Percentiles rank a stretch among this genome's conserved stretches.
Evolutionary conservation across 2,797 vertebrate genomes (phyloP).

Genomic region (Parambassis ranga): DNA sequence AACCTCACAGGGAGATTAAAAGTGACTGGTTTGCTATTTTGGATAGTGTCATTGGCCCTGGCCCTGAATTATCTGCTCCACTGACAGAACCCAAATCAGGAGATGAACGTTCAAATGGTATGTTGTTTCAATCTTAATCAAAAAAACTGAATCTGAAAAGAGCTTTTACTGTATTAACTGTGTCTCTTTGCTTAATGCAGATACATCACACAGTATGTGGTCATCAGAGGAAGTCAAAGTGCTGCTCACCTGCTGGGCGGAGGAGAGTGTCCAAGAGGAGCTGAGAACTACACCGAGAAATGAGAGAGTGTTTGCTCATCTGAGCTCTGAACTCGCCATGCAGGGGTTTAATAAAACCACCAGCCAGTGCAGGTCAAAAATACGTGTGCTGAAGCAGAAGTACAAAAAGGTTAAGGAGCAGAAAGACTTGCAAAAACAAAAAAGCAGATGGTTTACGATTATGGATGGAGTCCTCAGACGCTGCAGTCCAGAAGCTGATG

Average conservation of each 20-base stretch:
- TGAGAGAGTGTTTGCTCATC: constrained; percentile 26
- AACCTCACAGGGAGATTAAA: neutral
- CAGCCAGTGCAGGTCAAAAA: constrained; percentile 21
- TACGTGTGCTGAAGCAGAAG: constrained; percentile 17
- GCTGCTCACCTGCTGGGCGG: constrained; percentile 29
- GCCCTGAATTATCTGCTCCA: constrained; percentile 1
- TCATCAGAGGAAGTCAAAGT: constrained; percentile 25
- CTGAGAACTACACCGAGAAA: neutral
- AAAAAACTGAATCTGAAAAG: neutral
- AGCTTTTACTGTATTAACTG: neutral
- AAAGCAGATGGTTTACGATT: constrained; percentile 25
- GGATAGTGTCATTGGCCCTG: constrained; percentile 15
- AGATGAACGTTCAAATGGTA: neutral
- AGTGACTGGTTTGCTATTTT: constrained; percentile 40
- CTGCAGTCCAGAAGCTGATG: neutral
- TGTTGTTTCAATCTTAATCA: neutral
- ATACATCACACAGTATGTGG: neutral
- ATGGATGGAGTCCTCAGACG: constrained; percentile 23
- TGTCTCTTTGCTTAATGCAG: neutral
- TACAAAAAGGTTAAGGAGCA: constrained; percentile 14
- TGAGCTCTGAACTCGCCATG: constrained; percentile 42
- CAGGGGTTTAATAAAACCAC: constrained; percentile 49
- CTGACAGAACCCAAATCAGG: neutral
- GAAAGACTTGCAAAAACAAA: neutral
- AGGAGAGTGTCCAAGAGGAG: constrained; percentile 20